Conservation (phyloP, 2,113 vertebrate species). For the Scalopus aquaticus region DNA sequence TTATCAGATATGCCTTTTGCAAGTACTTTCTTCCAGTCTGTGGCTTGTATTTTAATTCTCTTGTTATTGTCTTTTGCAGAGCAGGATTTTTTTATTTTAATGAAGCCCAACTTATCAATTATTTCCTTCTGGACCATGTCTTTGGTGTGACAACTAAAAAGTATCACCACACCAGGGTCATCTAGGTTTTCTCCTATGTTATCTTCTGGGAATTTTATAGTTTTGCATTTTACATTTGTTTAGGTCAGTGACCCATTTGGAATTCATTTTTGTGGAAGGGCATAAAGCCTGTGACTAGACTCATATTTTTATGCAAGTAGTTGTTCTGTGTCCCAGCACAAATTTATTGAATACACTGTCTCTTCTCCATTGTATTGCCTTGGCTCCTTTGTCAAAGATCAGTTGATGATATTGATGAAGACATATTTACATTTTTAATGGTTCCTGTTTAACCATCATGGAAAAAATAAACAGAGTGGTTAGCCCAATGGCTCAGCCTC, state of each 20-base stretch:
- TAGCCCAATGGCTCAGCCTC: background rate
- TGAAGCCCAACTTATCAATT: background rate
- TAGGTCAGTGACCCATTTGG: background rate
- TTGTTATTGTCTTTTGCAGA: background rate
- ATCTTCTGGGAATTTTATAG: background rate
- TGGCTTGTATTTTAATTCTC: background rate
- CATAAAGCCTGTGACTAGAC: background rate
- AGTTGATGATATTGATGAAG: background rate
- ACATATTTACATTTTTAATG: background rate
- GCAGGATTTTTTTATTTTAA: background rate
- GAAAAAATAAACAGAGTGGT: constrained; percentile 47
- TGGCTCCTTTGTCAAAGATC: constrained; percentile 6
- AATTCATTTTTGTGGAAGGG: background rate
- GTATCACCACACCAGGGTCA: background rate
- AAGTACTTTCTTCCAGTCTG: background rate
- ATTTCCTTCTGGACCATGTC: background rate
- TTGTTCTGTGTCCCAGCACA: background rate
- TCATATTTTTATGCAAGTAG: background rate
- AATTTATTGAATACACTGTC: background rate
- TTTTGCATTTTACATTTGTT: background rate
- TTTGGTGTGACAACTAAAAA: background rate
- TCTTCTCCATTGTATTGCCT: background rate
- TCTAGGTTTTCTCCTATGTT: background rate
- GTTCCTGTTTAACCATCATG: background rate
- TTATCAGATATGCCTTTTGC: background rate